Evolutionary conservation across 2,888 invertebrate genomes (phyloP).

Genomic region (Onthophagus sagittarius): DNA sequence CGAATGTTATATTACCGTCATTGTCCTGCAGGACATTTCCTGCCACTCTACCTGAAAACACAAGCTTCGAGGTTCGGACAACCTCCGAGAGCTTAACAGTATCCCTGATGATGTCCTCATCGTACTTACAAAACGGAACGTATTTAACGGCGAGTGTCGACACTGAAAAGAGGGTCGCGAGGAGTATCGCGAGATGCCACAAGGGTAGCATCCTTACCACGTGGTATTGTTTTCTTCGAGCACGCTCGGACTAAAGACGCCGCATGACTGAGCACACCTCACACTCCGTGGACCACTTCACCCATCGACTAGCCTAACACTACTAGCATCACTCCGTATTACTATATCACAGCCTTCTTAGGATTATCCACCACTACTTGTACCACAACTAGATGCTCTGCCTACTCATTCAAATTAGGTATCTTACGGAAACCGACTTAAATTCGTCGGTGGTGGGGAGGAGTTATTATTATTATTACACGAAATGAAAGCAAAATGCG

Average conservation of each 20-base stretch:
- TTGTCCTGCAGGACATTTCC: slow-evolving; percentile 37
- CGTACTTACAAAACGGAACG: slow-evolving; percentile 43
- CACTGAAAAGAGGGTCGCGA: slow-evolving; percentile 6
- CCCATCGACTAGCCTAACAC: slow-evolving; percentile 39
- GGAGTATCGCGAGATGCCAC: slow-evolving; percentile 17
- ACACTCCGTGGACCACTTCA: slow-evolving; percentile 36
- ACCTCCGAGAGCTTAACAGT: slow-evolving; percentile 37
- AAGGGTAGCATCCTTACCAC: slow-evolving; percentile 20
- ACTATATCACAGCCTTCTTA: slow-evolving; percentile 41
- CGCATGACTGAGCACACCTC: slow-evolving; percentile 42
- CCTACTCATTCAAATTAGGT: slow-evolving; percentile 40
- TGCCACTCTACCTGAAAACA: slow-evolving; percentile 46
- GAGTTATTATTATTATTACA: neutral
- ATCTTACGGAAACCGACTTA: slow-evolving; percentile 20
- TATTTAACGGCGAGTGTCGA: slow-evolving; percentile 14
- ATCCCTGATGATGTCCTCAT: slow-evolving; percentile 41
- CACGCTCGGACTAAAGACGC: slow-evolving; percentile 40
- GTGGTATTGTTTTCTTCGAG: slow-evolving; percentile 28
- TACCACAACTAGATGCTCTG: slow-evolving; percentile 27
- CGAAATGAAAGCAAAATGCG: neutral
- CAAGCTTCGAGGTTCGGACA: slow-evolving; percentile 39
- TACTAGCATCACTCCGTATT: slow-evolving; percentile 42
- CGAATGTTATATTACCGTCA: slow-evolving; percentile 39
- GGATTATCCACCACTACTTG: slow-evolving; percentile 41
- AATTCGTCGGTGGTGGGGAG: neutral